phyloP scores from a whole-genome alignment of 2,797 vertebrate species.

The Allobates femoralis region DNA sequence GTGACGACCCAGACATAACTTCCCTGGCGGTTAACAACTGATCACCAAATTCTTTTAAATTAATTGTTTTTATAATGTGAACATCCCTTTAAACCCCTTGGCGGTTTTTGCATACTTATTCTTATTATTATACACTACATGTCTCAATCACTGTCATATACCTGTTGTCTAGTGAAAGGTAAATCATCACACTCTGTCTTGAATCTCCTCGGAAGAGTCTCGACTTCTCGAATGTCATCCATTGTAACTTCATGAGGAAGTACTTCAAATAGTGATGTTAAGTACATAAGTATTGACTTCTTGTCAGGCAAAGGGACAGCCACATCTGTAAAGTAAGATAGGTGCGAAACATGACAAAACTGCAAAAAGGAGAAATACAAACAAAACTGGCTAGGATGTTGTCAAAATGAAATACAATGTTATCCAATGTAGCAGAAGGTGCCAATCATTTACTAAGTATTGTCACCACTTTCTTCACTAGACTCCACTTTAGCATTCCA shows the following conservation, averaged over 20 bases:
- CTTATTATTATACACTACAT: not conserved
- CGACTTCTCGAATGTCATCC: conserved; percentile 95
- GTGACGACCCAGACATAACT: not conserved
- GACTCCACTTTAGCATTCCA: too few relatives aligned
- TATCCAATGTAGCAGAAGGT: not conserved
- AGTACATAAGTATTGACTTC: conserved; percentile 98
- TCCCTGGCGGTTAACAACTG: not conserved
- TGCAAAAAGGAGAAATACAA: not conserved
- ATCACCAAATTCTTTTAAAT: not conserved
- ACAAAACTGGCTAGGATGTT: not conserved
- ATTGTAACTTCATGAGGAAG: conserved; percentile 95
- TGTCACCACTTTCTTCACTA: too few relatives aligned
- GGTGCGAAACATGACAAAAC: conserved; percentile 23
- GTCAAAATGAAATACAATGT: not conserved
- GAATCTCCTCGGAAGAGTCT: conserved; percentile 91
- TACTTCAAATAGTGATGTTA: conserved; percentile 95
- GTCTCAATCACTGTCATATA: conserved; percentile 58
- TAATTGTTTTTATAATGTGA: not conserved
- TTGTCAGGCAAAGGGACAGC: conserved; percentile 96
- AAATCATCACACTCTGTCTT: conserved; percentile 83
- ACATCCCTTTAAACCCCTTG: not conserved
- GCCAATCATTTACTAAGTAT: too few relatives aligned
- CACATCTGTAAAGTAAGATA: conserved; percentile 82
- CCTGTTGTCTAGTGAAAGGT: conserved; percentile 75
- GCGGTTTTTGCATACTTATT: not conserved